These are phyloP conservation scores for Hydrotaea diabolus DNA, from an alignment of 2,888 invertebrate genomes.

Conservation along the genomic window DNA sequence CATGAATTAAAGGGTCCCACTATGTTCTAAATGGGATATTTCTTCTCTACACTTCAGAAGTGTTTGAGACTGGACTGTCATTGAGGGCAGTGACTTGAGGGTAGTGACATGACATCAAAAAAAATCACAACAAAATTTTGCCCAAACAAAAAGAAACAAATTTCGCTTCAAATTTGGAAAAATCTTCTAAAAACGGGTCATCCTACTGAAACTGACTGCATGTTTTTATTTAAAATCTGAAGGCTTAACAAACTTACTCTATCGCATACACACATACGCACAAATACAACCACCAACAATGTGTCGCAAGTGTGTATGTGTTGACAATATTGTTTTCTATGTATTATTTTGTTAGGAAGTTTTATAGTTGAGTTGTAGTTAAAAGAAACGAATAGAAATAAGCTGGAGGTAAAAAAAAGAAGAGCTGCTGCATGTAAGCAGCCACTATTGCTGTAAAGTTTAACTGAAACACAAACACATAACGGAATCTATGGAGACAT, in stretches of 20 bases:
- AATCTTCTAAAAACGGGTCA: no score
- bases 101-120: no score
- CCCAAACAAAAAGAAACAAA: no score
- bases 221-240: constrained; percentile 63
- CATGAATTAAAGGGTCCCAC: no score
- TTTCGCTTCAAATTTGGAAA: no score
- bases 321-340: constrained; percentile 63
- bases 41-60: no score
- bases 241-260: constrained; percentile 57
- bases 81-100: no score
- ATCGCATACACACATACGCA: constrained; percentile 18
- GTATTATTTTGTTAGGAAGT: constrained; percentile 46
- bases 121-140: no score
- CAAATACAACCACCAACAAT: not conserved
- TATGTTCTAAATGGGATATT: no score
- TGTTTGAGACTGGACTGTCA: no score
- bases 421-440: constrained; percentile 12
- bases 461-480: constrained; percentile 15
- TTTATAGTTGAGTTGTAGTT: constrained; percentile 49
- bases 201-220: not conserved
- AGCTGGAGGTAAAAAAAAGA: constrained; percentile 10
- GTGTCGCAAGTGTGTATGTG: constrained; percentile 41
- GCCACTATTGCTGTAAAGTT: constrained; percentile 6
- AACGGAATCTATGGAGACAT: constrained; percentile 23
- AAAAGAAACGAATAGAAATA: constrained; percentile 8